phyloP scores from a whole-genome alignment of 2,888 invertebrate genomes.

The Girardia tigrina region DNA sequence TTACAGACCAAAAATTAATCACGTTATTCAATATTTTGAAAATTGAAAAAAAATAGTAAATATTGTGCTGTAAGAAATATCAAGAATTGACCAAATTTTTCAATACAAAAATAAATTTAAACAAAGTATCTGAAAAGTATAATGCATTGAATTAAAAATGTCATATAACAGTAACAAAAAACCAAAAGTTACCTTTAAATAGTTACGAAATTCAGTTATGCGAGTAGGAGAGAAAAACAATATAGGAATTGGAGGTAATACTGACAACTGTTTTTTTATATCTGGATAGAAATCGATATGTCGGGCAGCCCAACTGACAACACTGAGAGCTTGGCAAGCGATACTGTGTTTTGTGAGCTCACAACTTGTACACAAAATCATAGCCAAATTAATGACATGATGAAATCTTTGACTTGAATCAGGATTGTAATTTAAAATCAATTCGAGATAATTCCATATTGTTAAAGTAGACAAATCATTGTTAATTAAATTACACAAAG shows the following conservation, averaged over 20 bases:
- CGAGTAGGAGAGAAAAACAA: not conserved
- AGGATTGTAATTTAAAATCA: not conserved
- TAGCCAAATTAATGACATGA: not conserved
- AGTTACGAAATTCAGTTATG: not conserved
- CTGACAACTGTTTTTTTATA: not conserved
- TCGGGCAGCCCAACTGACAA: not conserved
- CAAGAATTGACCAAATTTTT: too few species aligned
- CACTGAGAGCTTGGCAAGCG: not conserved
- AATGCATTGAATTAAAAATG: too few species aligned
- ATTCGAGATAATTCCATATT: not conserved
- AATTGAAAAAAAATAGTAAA: too few species aligned
- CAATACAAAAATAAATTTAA: too few species aligned
- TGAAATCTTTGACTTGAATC: not conserved
- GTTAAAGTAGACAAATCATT: not conserved
- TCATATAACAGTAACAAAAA: too few species aligned
- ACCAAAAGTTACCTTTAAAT: slow-evolving; percentile 5
- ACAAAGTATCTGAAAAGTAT: too few species aligned
- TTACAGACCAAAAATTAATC: too few species aligned
- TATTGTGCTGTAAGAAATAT: too few species aligned
- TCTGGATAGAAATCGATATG: not conserved
- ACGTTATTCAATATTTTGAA: too few species aligned
- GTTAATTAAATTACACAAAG: not conserved
- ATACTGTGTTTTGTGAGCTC: not conserved
- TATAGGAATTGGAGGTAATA: not conserved
- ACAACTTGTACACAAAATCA: slow-evolving; percentile 14